Percentiles rank a stretch among this genome's conserved stretches.
phyloP scores from a whole-genome alignment of 2,888 invertebrate genomes.

The Stenotaenia linearis region DNA sequence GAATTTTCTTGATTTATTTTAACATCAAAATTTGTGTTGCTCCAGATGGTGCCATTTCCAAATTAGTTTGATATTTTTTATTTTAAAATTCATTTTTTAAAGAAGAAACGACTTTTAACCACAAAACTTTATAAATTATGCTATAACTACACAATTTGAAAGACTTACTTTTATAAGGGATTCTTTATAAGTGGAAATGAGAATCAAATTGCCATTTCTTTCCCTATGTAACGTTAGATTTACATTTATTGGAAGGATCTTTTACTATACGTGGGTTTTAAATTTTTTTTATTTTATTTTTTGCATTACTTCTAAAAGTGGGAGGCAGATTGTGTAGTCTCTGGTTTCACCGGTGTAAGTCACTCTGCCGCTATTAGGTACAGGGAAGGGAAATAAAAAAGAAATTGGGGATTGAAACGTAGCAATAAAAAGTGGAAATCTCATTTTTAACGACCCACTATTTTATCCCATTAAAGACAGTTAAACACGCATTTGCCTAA shows the following conservation, averaged over 20 bases:
- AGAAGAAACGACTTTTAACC: neutral
- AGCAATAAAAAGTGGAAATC: slow-evolving; percentile 17
- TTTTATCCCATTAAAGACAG: slow-evolving; percentile 21
- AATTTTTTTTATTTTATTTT: neutral
- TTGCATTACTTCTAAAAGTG: neutral
- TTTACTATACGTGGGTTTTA: neutral
- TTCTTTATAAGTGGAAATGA: neutral
- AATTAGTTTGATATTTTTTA: neutral
- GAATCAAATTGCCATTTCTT: neutral
- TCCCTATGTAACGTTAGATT: neutral
- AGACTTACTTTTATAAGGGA: neutral
- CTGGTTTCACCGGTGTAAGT: neutral
- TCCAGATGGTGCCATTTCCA: neutral
- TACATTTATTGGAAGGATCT: slow-evolving; percentile 10
- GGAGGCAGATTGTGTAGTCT: slow-evolving; percentile 4
- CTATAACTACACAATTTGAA: neutral
- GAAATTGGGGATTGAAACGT: slow-evolving; percentile 12
- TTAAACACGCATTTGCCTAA: slow-evolving; percentile 17
- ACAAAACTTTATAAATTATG: neutral
- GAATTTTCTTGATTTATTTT: neutral
- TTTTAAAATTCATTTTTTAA: neutral
- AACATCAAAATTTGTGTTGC: neutral
- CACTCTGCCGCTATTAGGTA: neutral
- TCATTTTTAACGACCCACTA: slow-evolving; percentile 24
- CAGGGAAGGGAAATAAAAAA: slow-evolving; percentile 8